These are phyloP conservation scores for Napeogenes sylphis DNA, from an alignment of 2,888 invertebrate genomes.

Conservation along the genomic window DNA sequence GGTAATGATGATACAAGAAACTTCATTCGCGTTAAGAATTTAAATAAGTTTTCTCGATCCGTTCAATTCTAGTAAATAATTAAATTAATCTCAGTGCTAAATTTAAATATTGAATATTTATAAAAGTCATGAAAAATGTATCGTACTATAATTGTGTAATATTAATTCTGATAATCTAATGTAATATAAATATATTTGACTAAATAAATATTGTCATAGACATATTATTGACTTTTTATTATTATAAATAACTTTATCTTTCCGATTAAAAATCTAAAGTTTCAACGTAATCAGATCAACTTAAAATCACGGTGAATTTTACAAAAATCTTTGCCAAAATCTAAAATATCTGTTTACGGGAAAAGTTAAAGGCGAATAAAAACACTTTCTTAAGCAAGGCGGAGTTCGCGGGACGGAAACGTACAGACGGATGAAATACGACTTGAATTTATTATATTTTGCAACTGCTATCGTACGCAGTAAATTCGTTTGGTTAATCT, in stretches of 20 bases:
- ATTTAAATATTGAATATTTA: neutral
- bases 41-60: no score
- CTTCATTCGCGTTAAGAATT: no score
- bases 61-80: no score
- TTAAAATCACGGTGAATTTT: conserved; percentile 21
- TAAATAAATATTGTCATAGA: no score
- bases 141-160: neutral
- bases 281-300: conserved; percentile 12
- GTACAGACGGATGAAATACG: conserved; percentile 19
- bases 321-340: conserved; percentile 14
- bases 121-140: neutral
- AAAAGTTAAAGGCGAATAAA: conserved; percentile 16
- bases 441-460: conserved; percentile 25
- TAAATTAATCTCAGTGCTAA: no score
- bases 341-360: conserved; percentile 21
- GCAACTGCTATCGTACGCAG: conserved; percentile 23
- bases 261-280: conserved; percentile 8
- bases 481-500: conserved; percentile 25
- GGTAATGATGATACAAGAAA: no score
- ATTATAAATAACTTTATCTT: no score
- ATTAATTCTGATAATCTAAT: no score
- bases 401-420: conserved; percentile 18
- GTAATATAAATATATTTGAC: no score
- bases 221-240: no score
- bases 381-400: conserved; percentile 20